A percentile compares a stretch with the other conserved stretches of the same genome.
Evolutionary conservation across 2,113 vertebrate species (phyloP).

Genomic region (Microcebus murinus): DNA sequence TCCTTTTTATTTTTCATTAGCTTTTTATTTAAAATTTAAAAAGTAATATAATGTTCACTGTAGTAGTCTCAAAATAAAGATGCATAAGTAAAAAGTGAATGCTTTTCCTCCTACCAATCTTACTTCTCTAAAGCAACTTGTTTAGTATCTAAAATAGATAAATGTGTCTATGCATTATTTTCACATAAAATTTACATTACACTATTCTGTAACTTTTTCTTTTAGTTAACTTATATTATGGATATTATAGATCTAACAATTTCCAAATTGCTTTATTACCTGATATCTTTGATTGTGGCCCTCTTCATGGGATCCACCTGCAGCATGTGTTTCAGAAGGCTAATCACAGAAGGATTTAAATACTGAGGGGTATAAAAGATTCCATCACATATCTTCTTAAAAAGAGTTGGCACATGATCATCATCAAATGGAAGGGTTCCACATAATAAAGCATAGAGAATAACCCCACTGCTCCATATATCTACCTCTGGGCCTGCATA

Average conservation of each 20-base stretch:
- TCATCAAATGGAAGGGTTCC: conserved; percentile 98
- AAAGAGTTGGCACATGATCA: conserved; percentile 98
- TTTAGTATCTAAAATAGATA: neutral
- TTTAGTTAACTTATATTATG: neutral
- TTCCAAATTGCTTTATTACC: conserved; percentile 85
- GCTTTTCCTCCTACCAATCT: neutral
- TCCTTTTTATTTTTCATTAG: conserved; percentile 16
- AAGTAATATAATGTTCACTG: neutral
- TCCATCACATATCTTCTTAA: conserved; percentile 99
- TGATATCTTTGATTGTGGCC: conserved; percentile 97
- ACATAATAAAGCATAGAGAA: conserved; percentile 97
- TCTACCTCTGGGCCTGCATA: conserved; percentile 99
- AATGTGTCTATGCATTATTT: neutral
- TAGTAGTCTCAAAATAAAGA: conserved; percentile 38
- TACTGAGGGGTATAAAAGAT: conserved; percentile 99
- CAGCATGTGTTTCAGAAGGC: conserved; percentile 97
- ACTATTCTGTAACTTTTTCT: neutral
- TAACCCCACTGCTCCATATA: conserved; percentile 99
- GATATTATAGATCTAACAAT: neutral
- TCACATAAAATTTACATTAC: neutral
- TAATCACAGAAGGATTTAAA: conserved; percentile 93
- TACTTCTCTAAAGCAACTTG: neutral
- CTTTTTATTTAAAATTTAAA: neutral
- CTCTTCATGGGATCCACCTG: conserved; percentile 99
- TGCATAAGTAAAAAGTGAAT: neutral